Percentiles rank a stretch among this genome's conserved stretches.
Conservation (phyloP, 2,113 vertebrate genomes). For the Eubucco bourcierii region DNA sequence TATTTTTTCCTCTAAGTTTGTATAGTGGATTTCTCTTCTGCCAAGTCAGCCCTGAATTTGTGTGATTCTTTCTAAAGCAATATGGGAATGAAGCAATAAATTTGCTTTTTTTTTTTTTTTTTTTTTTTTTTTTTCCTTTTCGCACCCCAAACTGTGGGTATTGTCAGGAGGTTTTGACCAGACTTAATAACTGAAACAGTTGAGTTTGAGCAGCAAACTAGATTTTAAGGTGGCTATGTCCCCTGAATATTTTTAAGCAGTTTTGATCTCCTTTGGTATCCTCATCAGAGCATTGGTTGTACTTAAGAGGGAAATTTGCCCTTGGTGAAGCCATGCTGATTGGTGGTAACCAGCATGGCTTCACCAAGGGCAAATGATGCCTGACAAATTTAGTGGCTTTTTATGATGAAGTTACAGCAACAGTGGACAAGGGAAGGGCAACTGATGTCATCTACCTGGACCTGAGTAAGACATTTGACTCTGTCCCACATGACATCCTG, state of each 20-base stretch:
- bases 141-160: neutral
- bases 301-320: too few species aligned
- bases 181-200: neutral
- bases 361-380: too few species aligned
- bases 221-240: neutral
- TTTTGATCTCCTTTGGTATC: neutral
- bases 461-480: too few species aligned
- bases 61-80: neutral
- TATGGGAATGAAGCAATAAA: neutral
- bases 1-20: neutral
- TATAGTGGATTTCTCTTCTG: neutral
- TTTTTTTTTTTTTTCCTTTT: too few species aligned
- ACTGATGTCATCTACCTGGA: too few species aligned
- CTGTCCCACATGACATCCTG: too few species aligned
- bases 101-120: neutral
- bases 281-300: neutral
- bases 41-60: neutral
- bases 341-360: too few species aligned
- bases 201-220: neutral
- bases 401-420: too few species aligned
- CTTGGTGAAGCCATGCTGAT: too few species aligned
- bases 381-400: too few species aligned
- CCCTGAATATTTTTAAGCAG: neutral
- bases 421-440: too few species aligned
- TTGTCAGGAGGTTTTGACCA: neutral